Conservation (phyloP, 2,797 vertebrate genomes). For the Falco cherrug region DNA sequence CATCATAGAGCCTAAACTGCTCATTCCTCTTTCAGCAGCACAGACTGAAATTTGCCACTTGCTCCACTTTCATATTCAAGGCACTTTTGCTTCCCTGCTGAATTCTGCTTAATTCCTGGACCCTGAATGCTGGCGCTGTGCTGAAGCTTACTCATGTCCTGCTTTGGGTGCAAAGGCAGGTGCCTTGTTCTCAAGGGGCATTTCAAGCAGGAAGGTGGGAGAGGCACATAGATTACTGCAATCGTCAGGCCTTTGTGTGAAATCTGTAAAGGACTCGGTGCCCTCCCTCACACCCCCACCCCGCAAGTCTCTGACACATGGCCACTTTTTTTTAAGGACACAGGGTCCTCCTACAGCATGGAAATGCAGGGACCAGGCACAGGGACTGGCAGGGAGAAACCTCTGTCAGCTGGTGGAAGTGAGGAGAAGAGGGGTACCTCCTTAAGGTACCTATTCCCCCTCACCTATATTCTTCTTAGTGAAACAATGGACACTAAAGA, state of each 20-base stretch:
- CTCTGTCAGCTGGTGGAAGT: background rate
- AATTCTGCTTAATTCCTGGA: background rate
- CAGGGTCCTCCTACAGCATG: rapidly evolving
- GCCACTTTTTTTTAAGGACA: background rate
- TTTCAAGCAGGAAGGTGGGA: background rate
- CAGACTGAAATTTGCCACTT: background rate
- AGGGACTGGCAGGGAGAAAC: background rate
- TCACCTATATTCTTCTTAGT: background rate
- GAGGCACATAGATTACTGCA: background rate
- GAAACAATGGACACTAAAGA: rapidly evolving
- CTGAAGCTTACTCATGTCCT: background rate
- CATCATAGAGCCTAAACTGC: background rate
- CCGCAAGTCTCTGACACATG: background rate
- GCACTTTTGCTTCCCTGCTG: background rate
- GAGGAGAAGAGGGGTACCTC: background rate
- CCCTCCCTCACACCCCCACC: background rate
- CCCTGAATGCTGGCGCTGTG: rapidly evolving
- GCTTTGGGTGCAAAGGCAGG: background rate
- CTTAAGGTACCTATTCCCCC: background rate
- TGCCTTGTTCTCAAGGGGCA: background rate
- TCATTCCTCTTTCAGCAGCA: background rate
- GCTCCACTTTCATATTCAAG: background rate
- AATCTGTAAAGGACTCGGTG: background rate
- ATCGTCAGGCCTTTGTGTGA: background rate
- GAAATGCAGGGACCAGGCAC: background rate